These are phyloP conservation scores for Forbesichthys papilliferus DNA, from an alignment of 2,113 vertebrate genomes.

Conservation along the genomic window DNA sequence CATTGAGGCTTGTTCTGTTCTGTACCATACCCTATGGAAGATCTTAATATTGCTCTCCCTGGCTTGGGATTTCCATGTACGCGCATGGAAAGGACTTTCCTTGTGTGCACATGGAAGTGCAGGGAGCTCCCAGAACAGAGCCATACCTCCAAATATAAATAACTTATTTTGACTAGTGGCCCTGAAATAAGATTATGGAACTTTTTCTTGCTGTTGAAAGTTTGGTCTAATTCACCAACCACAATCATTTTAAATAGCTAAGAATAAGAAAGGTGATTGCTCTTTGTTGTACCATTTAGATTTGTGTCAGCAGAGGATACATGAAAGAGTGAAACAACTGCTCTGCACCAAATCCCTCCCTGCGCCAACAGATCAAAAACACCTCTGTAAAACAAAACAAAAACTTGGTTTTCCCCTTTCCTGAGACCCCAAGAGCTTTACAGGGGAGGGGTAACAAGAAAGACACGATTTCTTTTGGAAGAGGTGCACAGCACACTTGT, in stretches of 20 bases:
- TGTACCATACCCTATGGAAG: too few relatives aligned
- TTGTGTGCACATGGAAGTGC: too few relatives aligned
- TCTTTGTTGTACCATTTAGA: slow-evolving; percentile 58
- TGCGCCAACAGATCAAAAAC: slow-evolving; percentile 54
- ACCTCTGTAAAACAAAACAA: slow-evolving; percentile 61
- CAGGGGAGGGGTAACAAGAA: slow-evolving; percentile 10
- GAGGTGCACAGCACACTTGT: slow-evolving; percentile 50
- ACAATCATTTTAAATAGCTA: slow-evolving; percentile 32
- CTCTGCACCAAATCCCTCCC: slow-evolving; percentile 67
- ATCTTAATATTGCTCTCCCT: too few relatives aligned
- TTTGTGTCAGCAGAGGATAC: slow-evolving; percentile 66
- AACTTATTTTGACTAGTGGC: too few relatives aligned
- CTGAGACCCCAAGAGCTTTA: slow-evolving; percentile 61
- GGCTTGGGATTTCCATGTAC: too few relatives aligned
- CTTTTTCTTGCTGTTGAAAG: too few relatives aligned
- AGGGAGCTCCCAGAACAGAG: too few relatives aligned
- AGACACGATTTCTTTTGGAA: slow-evolving; percentile 27
- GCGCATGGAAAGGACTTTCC: too few relatives aligned
- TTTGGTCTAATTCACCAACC: slow-evolving; percentile 32
- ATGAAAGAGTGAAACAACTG: slow-evolving; percentile 66
- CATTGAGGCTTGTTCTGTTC: too few relatives aligned
- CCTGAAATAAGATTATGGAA: too few relatives aligned
- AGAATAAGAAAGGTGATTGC: slow-evolving; percentile 66
- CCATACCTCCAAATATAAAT: too few relatives aligned
- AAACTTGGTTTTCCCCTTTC: slow-evolving; percentile 47